A percentile compares a stretch with the other conserved stretches of the same genome.
phyloP scores from a whole-genome alignment of 2,888 invertebrate genomes.

The Orthonevra nobilis region DNA sequence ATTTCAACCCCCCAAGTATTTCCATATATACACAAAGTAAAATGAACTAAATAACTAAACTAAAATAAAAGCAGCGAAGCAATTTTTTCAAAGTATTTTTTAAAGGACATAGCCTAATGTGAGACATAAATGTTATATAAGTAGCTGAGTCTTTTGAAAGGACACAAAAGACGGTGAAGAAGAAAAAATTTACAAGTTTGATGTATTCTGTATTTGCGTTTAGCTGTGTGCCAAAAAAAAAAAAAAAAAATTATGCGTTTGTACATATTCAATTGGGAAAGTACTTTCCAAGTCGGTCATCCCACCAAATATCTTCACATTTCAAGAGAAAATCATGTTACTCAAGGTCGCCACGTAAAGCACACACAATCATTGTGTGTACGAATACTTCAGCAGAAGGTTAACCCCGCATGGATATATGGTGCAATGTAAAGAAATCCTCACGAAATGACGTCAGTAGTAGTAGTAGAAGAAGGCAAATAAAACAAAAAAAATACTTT shows the following conservation, averaged over 20 bases:
- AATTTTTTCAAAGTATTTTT: slow-evolving; percentile 41
- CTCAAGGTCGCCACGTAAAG: slow-evolving; percentile 61
- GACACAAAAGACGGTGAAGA: slow-evolving; percentile 21
- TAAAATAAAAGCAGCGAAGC: slow-evolving; percentile 1
- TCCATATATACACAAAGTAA: not conserved
- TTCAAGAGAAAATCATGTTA: slow-evolving; percentile 40
- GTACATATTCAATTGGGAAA: too few relatives aligned
- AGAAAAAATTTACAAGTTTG: slow-evolving; percentile 18
- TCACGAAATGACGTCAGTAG: slow-evolving; percentile 52
- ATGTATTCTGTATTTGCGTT: slow-evolving; percentile 13
- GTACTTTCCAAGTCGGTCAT: not conserved
- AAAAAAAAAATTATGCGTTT: too few relatives aligned
- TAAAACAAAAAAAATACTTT: too few relatives aligned
- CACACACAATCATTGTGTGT: slow-evolving; percentile 39
- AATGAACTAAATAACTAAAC: slow-evolving; percentile 11
- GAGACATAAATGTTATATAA: too few relatives aligned
- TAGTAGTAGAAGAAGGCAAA: too few relatives aligned
- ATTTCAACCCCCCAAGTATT: slow-evolving; percentile 10
- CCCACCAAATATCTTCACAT: too few relatives aligned
- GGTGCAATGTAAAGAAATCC: slow-evolving; percentile 42
- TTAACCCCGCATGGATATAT: slow-evolving; percentile 48
- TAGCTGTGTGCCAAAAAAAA: slow-evolving; percentile 24
- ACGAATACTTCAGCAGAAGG: slow-evolving; percentile 47
- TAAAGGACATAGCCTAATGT: slow-evolving; percentile 49
- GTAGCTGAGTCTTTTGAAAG: slow-evolving; percentile 28